Conservation (phyloP, 2,797 vertebrate genomes). For the Apodemus agrarius region DNA sequence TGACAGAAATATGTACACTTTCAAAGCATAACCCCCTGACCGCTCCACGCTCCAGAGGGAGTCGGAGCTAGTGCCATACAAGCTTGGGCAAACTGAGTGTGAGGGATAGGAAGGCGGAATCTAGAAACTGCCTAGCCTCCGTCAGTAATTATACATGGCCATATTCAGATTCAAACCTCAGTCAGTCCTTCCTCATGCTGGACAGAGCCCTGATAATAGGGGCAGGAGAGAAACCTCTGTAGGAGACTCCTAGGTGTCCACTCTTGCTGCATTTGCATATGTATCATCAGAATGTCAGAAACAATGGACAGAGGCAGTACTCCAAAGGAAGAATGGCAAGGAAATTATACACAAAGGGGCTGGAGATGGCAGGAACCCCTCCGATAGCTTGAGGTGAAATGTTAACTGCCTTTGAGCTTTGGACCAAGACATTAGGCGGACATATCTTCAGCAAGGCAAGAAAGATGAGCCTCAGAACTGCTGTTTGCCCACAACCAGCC, state of each 20-base stretch:
- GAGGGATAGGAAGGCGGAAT: neutral
- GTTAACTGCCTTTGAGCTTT: neutral
- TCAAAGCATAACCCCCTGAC: neutral
- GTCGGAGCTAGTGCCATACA: neutral
- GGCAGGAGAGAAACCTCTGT: neutral
- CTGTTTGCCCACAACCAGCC: neutral
- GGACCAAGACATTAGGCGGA: neutral
- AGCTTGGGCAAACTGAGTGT: neutral
- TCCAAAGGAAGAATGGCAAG: neutral
- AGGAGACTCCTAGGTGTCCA: neutral
- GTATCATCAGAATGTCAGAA: constrained; percentile 13
- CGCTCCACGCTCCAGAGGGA: neutral
- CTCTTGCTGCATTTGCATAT: neutral
- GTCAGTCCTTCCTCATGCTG: neutral
- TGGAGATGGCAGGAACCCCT: neutral
- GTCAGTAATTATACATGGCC: neutral
- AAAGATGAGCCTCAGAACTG: neutral
- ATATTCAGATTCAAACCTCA: neutral
- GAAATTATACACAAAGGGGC: neutral
- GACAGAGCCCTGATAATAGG: neutral
- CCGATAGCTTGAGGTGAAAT: neutral
- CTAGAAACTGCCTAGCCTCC: neutral
- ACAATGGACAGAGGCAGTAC: neutral
- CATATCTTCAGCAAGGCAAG: neutral
- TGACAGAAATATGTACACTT: neutral